Percentiles rank a stretch among this genome's conserved stretches.
These are phyloP conservation scores for Smittia aterrima DNA, from an alignment of 2,888 invertebrate species.

Conservation along the genomic window DNA sequence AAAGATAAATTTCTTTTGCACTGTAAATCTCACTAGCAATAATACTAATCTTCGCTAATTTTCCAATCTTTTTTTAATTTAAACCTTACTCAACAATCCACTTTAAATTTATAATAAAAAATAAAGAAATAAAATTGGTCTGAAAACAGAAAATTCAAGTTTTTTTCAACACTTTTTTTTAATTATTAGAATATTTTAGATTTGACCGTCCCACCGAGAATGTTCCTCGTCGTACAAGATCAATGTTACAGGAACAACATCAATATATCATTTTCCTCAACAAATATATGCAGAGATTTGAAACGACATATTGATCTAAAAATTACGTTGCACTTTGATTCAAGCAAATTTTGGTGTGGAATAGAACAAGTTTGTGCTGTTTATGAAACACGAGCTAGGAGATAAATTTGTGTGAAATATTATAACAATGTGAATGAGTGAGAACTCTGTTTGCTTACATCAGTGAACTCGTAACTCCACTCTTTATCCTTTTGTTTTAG, in stretches of 20 bases:
- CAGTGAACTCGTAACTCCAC: conserved; percentile 26
- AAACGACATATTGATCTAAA: too few species aligned
- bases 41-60: conserved; percentile 30
- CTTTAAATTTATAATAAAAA: too few species aligned
- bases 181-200: too few species aligned
- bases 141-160: background rate
- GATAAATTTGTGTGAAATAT: background rate
- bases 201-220: too few species aligned
- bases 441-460: background rate
- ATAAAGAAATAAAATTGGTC: background rate
- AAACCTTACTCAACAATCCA: too few species aligned
- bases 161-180: background rate
- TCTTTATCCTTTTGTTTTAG: conserved; percentile 4
- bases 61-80: too few species aligned
- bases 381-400: too few species aligned
- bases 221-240: too few species aligned
- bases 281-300: conserved; percentile 31
- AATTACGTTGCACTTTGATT: too few species aligned
- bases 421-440: background rate
- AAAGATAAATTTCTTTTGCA: background rate
- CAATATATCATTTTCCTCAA: conserved; percentile 29
- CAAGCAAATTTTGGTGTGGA: too few species aligned
- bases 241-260: too few species aligned
- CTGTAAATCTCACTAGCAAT: conserved; percentile 24
- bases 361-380: too few species aligned